Evolutionary conservation across 2,797 vertebrate species (phyloP), one percentile per base, ranked within the genome.

Genomic region (Gallirallus australis): DNA sequence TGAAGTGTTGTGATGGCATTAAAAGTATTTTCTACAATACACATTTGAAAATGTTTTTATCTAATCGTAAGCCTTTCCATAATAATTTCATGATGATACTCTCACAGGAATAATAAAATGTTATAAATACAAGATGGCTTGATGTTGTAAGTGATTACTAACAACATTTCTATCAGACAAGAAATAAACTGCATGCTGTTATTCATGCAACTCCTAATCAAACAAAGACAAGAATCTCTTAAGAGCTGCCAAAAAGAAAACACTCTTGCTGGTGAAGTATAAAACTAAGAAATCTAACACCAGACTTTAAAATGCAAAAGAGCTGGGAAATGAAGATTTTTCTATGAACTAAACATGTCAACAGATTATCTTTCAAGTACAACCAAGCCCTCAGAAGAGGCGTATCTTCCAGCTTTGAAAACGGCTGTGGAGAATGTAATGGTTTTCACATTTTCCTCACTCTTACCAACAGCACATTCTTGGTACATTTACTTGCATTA

Each of bases 151-250:
- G 68, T 94, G 80, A 91, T 95, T 94, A 72, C 40, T 65, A 89
- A 91, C 71, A 94, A 71, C 50, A 59, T 59, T 91, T 84, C 75
- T 76, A 79, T 65, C 91, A 90, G 42, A 68, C 33, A 77, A 86
- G 63, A 96, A 87, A 89, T 69, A 91, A 86, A 89, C 60, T 42
- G 14, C 35, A 54, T 28, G 37, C 30, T 89, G 42, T 89, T 90
- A 79, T 47, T 82, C 75, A 54, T 17, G 50, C 76, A 91, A 86
- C 33, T 83, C 68, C 79, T 94, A 93, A 93, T 83, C 72, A 92
- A 82, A 91, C 14, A 47, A 93, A 86, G 69, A 93, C 40, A 82
- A 94, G 78, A 86, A 86, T 80, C 87, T 90, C 93, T 86, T 76
- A 70, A 84, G 59, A 89, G 59, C 24, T 82, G 59, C 48, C 47